Evolutionary conservation across 2,888 invertebrate genomes (phyloP).

Genomic region (Pilophorus perplexus): DNA sequence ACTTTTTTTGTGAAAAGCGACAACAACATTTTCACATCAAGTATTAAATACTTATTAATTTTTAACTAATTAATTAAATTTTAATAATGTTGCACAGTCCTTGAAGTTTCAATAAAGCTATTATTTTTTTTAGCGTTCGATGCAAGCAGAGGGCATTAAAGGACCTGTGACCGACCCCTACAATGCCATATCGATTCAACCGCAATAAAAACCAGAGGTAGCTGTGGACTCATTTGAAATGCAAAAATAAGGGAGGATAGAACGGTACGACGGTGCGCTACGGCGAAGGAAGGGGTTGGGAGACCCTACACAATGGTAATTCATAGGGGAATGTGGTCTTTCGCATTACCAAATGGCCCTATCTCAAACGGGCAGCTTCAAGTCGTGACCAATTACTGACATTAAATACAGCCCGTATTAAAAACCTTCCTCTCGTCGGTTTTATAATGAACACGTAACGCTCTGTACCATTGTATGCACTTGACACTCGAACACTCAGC

Average conservation of each 20-base stretch:
- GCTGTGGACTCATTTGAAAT: slow-evolving; percentile 29
- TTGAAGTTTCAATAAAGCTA: too few relatives aligned
- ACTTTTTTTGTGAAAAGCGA: too few relatives aligned
- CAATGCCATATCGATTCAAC: slow-evolving; percentile 5
- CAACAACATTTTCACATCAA: too few relatives aligned
- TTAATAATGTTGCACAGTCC: too few relatives aligned
- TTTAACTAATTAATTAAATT: too few relatives aligned
- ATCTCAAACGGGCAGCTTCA: slow-evolving; percentile 19
- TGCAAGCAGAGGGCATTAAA: too few relatives aligned
- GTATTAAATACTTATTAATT: too few relatives aligned
- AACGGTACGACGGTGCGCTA: too few relatives aligned
- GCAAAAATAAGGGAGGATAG: slow-evolving; percentile 32
- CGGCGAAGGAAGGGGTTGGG: not conserved
- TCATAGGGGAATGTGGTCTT: slow-evolving; percentile 33
- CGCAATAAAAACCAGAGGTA: slow-evolving; percentile 10
- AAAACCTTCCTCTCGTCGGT: slow-evolving; percentile 2
- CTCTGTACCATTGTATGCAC: slow-evolving; percentile 15
- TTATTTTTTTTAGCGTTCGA: too few relatives aligned
- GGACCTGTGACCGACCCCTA: too few relatives aligned
- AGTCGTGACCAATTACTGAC: slow-evolving; percentile 37
- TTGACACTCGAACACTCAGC: too few relatives aligned
- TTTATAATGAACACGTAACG: slow-evolving; percentile 35
- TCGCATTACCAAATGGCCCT: slow-evolving; percentile 31
- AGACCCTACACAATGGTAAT: slow-evolving; percentile 32
- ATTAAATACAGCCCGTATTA: slow-evolving; percentile 31